Base-by-base conservation (phyloP, 1,140 invertebrate species). In the Belonocnema kinseyi region DNA sequence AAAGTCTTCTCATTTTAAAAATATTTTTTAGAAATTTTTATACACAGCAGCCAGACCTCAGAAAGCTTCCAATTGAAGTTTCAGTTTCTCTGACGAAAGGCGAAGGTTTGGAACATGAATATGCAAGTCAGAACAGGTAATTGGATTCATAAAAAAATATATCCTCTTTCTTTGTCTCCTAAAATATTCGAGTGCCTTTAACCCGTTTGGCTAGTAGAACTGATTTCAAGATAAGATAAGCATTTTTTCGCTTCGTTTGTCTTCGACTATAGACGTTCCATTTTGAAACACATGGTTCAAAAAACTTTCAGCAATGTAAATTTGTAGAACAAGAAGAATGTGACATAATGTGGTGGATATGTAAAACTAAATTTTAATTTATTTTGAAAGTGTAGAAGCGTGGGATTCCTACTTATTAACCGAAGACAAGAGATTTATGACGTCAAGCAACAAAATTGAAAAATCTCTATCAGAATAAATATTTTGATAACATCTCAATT, bases 161-260 rank as follows among this genome's bases (percentile, higher is more conserved):
- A 66, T 66, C 61, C 61, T 66, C 61, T 66, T 66, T 66, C 26
- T 66, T 66, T 13, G 61, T 16, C 21, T 66, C 61, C 21, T 66
- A 66, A 66, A 66, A 66, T 66, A 66, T 66, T 66, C 61, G 13
- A n/a, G 58, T 66, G 21, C 12, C 58, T 66, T 66, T 66, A 33
- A 66, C 58, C 26, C 26, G 61, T 66, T 33, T 26, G 58, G 26
- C 61, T 66, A 66, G 61, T 66, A 66, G 40, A 66, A 66, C 46
- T 66, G 61, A 66, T 66, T 66, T 66, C 26, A 40, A 26, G 61
- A 66, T 66, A 66, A 66, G 61, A 66, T 66, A 66, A 66, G 33
- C 61, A 66, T 66, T 66, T 66, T 46, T 66, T 66, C 61, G 61
- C 61, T 66, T 66, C 61, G 33, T 66, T 66, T 66, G 61, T 66